Conservation (phyloP, 1,140 invertebrate species). For the Drosophila neocordata region DNA sequence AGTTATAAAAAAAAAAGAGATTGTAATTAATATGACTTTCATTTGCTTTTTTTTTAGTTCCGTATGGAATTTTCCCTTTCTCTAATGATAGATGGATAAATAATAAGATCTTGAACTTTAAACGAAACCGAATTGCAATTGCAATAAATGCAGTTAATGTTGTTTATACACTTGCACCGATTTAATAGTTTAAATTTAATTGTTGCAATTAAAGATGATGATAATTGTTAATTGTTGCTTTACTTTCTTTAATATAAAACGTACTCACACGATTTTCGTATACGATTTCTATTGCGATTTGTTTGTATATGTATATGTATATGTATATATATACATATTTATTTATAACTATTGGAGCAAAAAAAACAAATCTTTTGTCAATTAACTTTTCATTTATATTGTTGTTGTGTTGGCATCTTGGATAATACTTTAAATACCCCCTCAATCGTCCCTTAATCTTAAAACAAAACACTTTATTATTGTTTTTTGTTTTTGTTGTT, state of each 20-base stretch:
- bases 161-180: constrained; percentile 21
- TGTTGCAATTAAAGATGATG: constrained; percentile 57
- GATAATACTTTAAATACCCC: constrained; percentile 32
- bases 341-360: not conserved
- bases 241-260: constrained; percentile 39
- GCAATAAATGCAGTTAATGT: constrained; percentile 18
- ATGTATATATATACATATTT: not conserved
- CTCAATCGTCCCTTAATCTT: not conserved
- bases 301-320: not conserved
- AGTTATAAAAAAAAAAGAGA: not conserved
- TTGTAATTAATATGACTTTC: not conserved
- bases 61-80: not conserved
- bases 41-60: not conserved
- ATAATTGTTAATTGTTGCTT: constrained; percentile 62
- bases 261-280: constrained; percentile 33
- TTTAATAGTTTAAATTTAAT: constrained; percentile 43
- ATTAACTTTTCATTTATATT: constrained; percentile 52
- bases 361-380: constrained; percentile 29
- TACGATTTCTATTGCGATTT: constrained; percentile 11
- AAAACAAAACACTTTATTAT: no score
- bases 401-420: constrained; percentile 40
- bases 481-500: no score
- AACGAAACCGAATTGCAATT: constrained; percentile 23
- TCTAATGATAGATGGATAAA: constrained; percentile 2
- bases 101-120: constrained; percentile 44